Evolutionary conservation across 2,797 vertebrate species (phyloP).

Genomic region (Loris lydekkerianus): DNA sequence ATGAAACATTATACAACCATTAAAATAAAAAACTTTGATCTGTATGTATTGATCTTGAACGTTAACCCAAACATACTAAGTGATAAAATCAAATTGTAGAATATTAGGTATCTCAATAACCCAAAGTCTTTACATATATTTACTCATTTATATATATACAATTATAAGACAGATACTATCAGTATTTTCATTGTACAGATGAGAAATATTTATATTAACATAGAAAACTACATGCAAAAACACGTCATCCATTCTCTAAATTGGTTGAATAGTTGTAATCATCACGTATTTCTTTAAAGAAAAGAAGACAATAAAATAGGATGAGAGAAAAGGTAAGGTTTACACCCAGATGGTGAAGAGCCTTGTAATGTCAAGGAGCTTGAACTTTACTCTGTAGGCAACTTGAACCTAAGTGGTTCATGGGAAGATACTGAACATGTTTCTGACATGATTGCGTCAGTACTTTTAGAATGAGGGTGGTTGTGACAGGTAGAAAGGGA

Average conservation of each 20-base stretch:
- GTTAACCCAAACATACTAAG: conserved; percentile 26
- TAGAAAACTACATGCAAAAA: conserved; percentile 54
- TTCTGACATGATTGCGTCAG: background rate
- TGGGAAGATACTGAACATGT: background rate
- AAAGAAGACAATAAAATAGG: conserved; percentile 11
- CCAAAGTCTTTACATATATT: background rate
- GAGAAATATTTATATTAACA: conserved; percentile 9
- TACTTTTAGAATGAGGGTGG: background rate
- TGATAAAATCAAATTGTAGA: background rate
- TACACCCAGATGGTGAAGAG: background rate
- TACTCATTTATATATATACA: conserved; percentile 4
- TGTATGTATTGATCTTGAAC: background rate
- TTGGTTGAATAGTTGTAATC: background rate
- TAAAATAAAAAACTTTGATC: conserved; percentile 13
- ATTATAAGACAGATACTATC: background rate
- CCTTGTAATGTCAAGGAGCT: background rate
- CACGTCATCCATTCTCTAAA: background rate
- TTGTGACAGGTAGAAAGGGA: background rate
- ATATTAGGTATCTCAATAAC: background rate
- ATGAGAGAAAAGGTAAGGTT: background rate
- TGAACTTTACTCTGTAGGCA: background rate
- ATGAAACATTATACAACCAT: background rate
- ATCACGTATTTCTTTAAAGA: background rate
- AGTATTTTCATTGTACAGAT: background rate
- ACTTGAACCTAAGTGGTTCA: background rate